phyloP scores from a whole-genome alignment of 2,888 invertebrate genomes.

The Eulithis testata region DNA sequence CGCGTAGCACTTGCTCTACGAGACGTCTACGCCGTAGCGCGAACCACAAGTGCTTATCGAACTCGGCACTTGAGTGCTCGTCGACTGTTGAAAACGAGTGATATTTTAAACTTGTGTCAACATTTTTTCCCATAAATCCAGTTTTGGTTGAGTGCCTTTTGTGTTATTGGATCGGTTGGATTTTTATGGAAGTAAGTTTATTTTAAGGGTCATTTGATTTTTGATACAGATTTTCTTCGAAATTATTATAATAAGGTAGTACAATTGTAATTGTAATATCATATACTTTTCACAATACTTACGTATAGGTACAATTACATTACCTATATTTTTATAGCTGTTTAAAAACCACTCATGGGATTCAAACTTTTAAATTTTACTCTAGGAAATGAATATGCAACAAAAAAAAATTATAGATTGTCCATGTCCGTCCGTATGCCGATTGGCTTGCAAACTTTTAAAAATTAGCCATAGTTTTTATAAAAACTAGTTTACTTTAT shows the following conservation, averaged over 20 bases:
- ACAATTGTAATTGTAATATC: too few species aligned
- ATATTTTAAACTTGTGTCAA: conserved; percentile 38
- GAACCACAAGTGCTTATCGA: conserved; percentile 50
- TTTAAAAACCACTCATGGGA: too few species aligned
- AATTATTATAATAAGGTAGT: too few species aligned
- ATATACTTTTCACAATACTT: too few species aligned
- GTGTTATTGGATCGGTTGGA: conserved; percentile 39
- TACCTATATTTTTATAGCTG: too few species aligned
- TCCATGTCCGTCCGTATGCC: neutral
- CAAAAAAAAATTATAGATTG: neutral
- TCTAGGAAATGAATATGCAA: neutral
- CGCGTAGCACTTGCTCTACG: conserved; percentile 30
- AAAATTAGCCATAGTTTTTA: too few species aligned
- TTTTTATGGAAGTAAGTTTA: conserved; percentile 34
- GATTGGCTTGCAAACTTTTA: too few species aligned
- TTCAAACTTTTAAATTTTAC: too few species aligned
- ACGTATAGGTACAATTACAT: too few species aligned
- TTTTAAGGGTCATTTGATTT: neutral
- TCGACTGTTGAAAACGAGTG: conserved; percentile 38
- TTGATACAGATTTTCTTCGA: neutral
- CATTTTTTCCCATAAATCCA: conserved; percentile 28
- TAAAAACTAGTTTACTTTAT: too few species aligned
- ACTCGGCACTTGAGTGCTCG: conserved; percentile 45
- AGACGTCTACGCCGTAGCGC: conserved; percentile 46
- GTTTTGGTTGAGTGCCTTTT: conserved; percentile 31